Evolutionary conservation across 2,888 invertebrate genomes (phyloP).

Genomic region (Dilophus febrilis): DNA sequence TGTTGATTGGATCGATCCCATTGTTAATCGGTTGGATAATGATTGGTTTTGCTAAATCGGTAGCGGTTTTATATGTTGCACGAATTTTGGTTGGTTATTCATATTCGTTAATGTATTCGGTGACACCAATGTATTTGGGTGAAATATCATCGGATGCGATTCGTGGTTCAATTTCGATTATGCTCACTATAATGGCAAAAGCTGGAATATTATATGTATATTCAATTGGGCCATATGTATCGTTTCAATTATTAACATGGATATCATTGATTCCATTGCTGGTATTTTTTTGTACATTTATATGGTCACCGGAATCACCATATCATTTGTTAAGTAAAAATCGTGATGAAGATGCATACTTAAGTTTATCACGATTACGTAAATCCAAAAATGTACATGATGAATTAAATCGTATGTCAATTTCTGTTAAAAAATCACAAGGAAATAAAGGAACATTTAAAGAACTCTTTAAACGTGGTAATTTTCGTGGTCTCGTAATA

Average conservation of each 20-base stretch:
- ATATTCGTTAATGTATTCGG: constrained; percentile 42
- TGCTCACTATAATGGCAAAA: constrained; percentile 40
- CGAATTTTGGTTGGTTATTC: constrained; percentile 46
- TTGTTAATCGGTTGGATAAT: constrained; percentile 45
- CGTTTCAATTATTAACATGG: constrained; percentile 35
- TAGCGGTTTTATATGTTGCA: constrained; percentile 38
- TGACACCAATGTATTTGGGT: constrained; percentile 44
- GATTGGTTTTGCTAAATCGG: constrained; percentile 39
- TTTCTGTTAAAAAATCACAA: constrained; percentile 36
- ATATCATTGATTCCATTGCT: constrained; percentile 40
- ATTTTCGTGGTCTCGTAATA: constrained; percentile 39
- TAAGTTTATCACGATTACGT: constrained; percentile 40
- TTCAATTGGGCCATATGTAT: constrained; percentile 39
- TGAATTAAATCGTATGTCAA: constrained; percentile 24
- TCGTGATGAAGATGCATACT: constrained; percentile 36
- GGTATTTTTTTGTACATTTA: constrained; percentile 36
- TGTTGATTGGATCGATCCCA: constrained; percentile 40
- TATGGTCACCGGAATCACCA: constrained; percentile 53
- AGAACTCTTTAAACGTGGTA: constrained; percentile 34
- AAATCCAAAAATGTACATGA: constrained; percentile 37
- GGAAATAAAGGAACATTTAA: constrained; percentile 33
- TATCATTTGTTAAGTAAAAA: constrained; percentile 37
- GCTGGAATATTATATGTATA: constrained; percentile 43
- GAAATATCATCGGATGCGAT: constrained; percentile 44
- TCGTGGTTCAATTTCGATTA: constrained; percentile 41